Conservation (phyloP, 2,888 invertebrate species). For the Chloroclysta siterata region DNA sequence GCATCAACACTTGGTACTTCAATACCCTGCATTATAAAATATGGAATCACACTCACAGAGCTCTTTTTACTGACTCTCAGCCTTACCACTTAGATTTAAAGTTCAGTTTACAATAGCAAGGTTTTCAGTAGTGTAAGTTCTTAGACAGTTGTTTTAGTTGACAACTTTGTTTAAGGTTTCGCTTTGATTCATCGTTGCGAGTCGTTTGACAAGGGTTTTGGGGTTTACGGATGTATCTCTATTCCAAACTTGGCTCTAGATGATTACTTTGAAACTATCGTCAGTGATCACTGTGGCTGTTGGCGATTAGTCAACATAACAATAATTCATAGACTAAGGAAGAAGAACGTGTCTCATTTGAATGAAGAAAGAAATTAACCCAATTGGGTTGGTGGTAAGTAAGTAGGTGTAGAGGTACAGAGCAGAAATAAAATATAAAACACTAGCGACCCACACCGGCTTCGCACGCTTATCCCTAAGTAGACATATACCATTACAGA, state of each 20-base stretch:
- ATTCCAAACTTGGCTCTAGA: constrained; percentile 15
- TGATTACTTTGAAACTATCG: constrained; percentile 21
- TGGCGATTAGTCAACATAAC: background rate
- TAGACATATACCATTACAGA: too few relatives aligned
- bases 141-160: constrained; percentile 35
- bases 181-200: constrained; percentile 35
- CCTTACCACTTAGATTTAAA: constrained; percentile 14
- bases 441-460: too few relatives aligned
- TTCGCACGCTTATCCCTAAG: too few relatives aligned
- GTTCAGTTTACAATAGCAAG: constrained; percentile 12
- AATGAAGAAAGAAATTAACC: too few relatives aligned
- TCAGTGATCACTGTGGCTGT: constrained; percentile 11
- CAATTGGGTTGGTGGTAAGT: too few relatives aligned
- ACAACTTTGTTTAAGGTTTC: constrained; percentile 38
- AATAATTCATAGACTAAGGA: background rate
- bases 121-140: constrained; percentile 24
- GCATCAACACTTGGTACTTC: constrained; percentile 22
- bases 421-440: too few relatives aligned
- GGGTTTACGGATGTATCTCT: constrained; percentile 24
- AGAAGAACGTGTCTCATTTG: too few relatives aligned
- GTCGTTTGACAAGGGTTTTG: constrained; percentile 31
- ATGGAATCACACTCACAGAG: constrained; percentile 21
- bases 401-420: too few relatives aligned
- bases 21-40: constrained; percentile 26
- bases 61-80: constrained; percentile 1